phyloP scores from a whole-genome alignment of 2,888 invertebrate species.

The Temnothorax rugatulus region DNA sequence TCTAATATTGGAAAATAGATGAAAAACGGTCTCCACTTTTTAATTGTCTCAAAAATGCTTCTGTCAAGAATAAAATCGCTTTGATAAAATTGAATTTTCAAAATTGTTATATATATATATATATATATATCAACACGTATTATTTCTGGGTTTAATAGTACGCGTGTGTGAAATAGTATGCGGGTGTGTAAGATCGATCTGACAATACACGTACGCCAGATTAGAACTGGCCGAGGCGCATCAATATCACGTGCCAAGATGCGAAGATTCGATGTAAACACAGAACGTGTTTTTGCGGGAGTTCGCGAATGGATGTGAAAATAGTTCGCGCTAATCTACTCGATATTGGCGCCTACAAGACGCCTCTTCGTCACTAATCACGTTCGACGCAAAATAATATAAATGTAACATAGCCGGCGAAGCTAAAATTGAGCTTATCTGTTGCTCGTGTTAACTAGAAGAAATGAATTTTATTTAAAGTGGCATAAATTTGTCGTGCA shows the following conservation, averaged over 20 bases:
- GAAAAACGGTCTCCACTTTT: neutral
- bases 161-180: too few relatives aligned
- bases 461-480: conserved; percentile 19
- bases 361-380: conserved; percentile 40
- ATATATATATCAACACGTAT: neutral
- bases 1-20: neutral
- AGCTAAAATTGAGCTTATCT: neutral
- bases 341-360: conserved; percentile 19
- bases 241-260: conserved; percentile 44
- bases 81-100: neutral
- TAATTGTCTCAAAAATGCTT: neutral
- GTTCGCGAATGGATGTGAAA: conserved; percentile 34
- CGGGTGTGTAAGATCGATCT: conserved; percentile 22
- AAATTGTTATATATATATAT: neutral
- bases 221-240: conserved; percentile 19
- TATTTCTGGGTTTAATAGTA: conserved; percentile 2
- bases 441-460: neutral
- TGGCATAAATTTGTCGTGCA: conserved; percentile 1
- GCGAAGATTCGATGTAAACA: conserved; percentile 51
- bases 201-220: conserved; percentile 35
- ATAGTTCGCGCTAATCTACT: conserved; percentile 29
- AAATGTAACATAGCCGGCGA: conserved; percentile 1
- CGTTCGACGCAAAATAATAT: conserved; percentile 11
- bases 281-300: conserved; percentile 22
- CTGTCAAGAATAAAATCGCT: neutral